Conservation (phyloP, 2,888 invertebrate genomes). For the Drosophila histrio region DNA sequence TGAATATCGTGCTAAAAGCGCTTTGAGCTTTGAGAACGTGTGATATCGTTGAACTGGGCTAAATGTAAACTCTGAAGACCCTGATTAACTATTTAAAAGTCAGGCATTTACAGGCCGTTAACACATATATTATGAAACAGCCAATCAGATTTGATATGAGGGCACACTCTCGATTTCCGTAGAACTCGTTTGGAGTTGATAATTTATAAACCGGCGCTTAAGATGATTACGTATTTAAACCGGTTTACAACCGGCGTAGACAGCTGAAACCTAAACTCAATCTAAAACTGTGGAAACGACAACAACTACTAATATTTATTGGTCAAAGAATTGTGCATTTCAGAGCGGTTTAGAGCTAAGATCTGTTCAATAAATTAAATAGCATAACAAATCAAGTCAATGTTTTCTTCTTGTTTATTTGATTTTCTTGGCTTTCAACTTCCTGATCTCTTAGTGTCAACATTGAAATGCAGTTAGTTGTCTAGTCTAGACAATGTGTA, state of each 20-base stretch:
- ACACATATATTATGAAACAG: slow-evolving; percentile 49
- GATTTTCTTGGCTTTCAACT: slow-evolving; percentile 23
- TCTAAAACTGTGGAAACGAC: neutral
- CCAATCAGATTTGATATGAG: slow-evolving; percentile 10
- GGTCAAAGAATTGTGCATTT: slow-evolving; percentile 9
- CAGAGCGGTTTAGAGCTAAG: slow-evolving; percentile 16
- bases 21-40: slow-evolving; percentile 4
- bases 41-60: neutral
- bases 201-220: slow-evolving; percentile 28
- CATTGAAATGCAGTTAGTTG: slow-evolving; percentile 14
- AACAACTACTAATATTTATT: slow-evolving; percentile 11
- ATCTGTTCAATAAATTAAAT: slow-evolving; percentile 45
- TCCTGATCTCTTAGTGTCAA: slow-evolving; percentile 45
- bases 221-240: slow-evolving; percentile 51
- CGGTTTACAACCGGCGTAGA: slow-evolving; percentile 40
- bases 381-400: slow-evolving; percentile 35
- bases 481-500: slow-evolving; percentile 22
- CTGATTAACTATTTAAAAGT: slow-evolving; percentile 1
- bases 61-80: slow-evolving; percentile 3
- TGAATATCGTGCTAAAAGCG: slow-evolving; percentile 34
- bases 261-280: neutral
- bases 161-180: slow-evolving; percentile 64
- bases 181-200: slow-evolving; percentile 47
- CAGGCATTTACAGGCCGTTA: slow-evolving; percentile 42
- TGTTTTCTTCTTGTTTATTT: slow-evolving; percentile 18